Evolutionary conservation across 1,140 invertebrate species (phyloP).

Genomic region (Aradophagus sp.): DNA sequence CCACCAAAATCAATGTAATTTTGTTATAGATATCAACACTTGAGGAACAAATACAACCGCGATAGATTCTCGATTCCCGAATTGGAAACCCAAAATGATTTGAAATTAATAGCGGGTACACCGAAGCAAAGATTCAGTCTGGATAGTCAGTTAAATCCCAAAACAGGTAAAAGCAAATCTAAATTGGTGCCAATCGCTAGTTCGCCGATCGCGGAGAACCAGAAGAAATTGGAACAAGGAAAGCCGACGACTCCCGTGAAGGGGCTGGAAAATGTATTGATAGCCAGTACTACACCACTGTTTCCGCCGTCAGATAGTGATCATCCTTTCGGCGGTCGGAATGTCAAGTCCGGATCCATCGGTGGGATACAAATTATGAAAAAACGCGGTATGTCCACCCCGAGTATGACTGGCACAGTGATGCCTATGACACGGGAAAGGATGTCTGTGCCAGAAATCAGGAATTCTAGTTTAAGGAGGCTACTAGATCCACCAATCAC

Average conservation of each 20-base stretch:
- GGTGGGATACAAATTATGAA: slow-evolving; percentile 11
- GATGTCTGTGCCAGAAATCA: slow-evolving; percentile 70
- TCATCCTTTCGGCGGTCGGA: slow-evolving; percentile 29
- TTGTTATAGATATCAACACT: slow-evolving; percentile 40
- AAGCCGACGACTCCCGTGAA: slow-evolving; percentile 56
- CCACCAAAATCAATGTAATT: too few relatives aligned
- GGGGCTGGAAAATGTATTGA: slow-evolving; percentile 62
- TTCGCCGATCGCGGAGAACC: slow-evolving; percentile 66
- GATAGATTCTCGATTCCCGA: slow-evolving; percentile 71
- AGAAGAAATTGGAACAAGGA: slow-evolving; percentile 42
- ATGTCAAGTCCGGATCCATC: background rate
- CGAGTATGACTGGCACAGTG: slow-evolving; percentile 7
- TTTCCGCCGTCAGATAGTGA: slow-evolving; percentile 60
- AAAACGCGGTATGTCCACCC: slow-evolving; percentile 33
- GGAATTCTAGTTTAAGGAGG: slow-evolving; percentile 68
- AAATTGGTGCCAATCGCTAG: slow-evolving; percentile 68
- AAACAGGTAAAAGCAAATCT: slow-evolving; percentile 58
- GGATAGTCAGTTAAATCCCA: slow-evolving; percentile 66
- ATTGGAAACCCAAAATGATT: slow-evolving; percentile 68
- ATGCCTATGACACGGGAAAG: slow-evolving; percentile 58
- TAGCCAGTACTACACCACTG: slow-evolving; percentile 65
- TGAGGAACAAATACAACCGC: slow-evolving; percentile 63
- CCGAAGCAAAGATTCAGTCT: slow-evolving; percentile 70
- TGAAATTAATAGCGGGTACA: slow-evolving; percentile 66
- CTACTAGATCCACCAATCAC: slow-evolving; percentile 65